Evolutionary conservation across 2,113 vertebrate species (phyloP), one percentile per base, ranked within the genome.

Genomic region (Centropus unirufus): DNA sequence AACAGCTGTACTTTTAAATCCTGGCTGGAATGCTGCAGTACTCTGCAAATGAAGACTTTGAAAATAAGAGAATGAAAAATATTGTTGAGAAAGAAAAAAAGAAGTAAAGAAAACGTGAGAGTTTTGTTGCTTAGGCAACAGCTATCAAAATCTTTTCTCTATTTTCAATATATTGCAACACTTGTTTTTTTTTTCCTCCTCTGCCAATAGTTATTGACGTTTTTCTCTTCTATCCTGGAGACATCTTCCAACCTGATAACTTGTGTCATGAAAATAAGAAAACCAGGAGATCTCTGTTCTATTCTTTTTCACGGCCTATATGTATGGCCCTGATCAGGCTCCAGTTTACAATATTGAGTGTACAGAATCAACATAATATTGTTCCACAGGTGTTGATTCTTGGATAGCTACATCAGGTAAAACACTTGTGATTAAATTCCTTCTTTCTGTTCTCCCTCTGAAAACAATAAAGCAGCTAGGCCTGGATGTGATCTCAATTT

Each of bases 341-440:
- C 6, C 16, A 6, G 16, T 14, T 49, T 47, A 63, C 36, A 12
- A 7, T 4, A 22, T n/a, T 34, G 26, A 6, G 12, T 36, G 14
- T 9, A 29, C 1, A 22, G 29, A 67, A 39, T 9, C 10, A 1
- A 0, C 1, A 5, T 9, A 4, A 52, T 16, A 30, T 8, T 68
- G 24, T 63, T 73, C 23, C 42, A 74, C 63, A 70, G 24, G 12
- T 46, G 8, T 18, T 20, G 10, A 22, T 73, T 72, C 58, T 70
- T n/a, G 4, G 21, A 11, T 13, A 63, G 12, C 36, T 70, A n/a
- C 2, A 1, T 19, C 42, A 58, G 19, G 27, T 51, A 42, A 93
- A 86, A 39, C 32, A 21, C n/a, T 36, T 36, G 24, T 20, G 74
- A 55, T 40, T 51, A 70, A 49, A 27, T 44, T 58, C 21, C n/a